A percentile compares a stretch with the other conserved stretches of the same genome.
Evolutionary conservation across 2,113 vertebrate genomes (phyloP).

Genomic region (Calidris pugnax): DNA sequence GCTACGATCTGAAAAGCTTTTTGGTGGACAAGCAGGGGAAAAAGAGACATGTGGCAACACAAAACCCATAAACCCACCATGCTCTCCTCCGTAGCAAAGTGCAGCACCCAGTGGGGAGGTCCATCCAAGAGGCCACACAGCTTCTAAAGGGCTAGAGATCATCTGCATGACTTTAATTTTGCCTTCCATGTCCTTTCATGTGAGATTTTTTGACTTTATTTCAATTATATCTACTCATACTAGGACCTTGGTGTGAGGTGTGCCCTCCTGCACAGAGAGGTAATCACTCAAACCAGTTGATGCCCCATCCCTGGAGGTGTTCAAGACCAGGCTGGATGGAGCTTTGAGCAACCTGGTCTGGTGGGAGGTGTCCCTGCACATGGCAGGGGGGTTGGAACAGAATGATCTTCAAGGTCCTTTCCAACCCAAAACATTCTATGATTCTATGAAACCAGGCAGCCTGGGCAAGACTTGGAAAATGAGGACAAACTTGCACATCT

Average conservation of each 20-base stretch:
- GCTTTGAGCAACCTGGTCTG: no score
- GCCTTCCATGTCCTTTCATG: not conserved
- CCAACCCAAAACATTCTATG: no score
- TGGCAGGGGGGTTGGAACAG: no score
- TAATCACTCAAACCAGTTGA: not conserved
- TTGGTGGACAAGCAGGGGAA: rapidly evolving
- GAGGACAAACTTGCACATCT: no score
- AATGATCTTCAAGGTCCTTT: no score
- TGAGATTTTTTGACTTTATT: not conserved
- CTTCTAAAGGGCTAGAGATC: not conserved
- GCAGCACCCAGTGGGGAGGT: not conserved
- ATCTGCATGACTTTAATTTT: not conserved
- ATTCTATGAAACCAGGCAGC: not conserved
- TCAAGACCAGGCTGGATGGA: no score
- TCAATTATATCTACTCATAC: not conserved
- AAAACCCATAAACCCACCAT: not conserved
- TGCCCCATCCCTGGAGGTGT: no score
- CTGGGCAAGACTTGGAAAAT: not conserved
- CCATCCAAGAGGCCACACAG: not conserved
- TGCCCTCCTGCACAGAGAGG: not conserved
- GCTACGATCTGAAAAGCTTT: not conserved
- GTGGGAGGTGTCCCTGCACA: no score
- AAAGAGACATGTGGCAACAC: not conserved
- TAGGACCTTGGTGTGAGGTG: rapidly evolving
- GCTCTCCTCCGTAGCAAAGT: not conserved